These are phyloP conservation scores for Limenitis arthemis DNA, from an alignment of 2,888 invertebrate genomes.

Conservation along the genomic window DNA sequence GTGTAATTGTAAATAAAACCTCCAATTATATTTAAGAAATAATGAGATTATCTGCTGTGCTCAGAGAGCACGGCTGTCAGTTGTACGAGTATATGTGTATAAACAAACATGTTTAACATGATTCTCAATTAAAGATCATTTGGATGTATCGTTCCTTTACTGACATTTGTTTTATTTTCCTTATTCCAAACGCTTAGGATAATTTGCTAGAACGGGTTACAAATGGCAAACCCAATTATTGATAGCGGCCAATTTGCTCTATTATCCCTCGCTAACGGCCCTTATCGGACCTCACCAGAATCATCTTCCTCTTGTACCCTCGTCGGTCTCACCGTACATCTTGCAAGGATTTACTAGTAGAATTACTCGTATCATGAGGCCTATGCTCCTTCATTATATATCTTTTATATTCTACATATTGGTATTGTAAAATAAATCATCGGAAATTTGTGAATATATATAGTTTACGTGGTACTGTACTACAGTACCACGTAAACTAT, in stretches of 20 bases:
- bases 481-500: no score
- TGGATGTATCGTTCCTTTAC: constrained; percentile 11
- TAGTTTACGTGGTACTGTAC: no score
- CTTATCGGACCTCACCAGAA: not conserved
- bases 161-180: constrained; percentile 10
- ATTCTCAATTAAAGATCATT: constrained; percentile 16
- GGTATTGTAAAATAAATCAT: no score
- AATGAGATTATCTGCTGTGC: not conserved
- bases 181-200: not conserved
- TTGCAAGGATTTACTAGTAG: not conserved
- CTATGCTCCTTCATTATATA: not conserved
- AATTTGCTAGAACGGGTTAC: not conserved
- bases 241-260: not conserved
- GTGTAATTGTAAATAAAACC: not conserved
- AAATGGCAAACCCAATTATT: not conserved
- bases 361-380: not conserved
- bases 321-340: not conserved
- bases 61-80: constrained; percentile 4
- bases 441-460: no score
- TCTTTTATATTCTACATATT: no score
- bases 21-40: not conserved
- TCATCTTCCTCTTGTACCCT: not conserved
- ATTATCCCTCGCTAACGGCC: constrained; percentile 6
- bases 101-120: constrained; percentile 23
- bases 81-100: not conserved